Base-by-base conservation (phyloP, 30 jellyfish, hydroid and myxozoan species). In the Chrysaora quinquecirrha region DNA sequence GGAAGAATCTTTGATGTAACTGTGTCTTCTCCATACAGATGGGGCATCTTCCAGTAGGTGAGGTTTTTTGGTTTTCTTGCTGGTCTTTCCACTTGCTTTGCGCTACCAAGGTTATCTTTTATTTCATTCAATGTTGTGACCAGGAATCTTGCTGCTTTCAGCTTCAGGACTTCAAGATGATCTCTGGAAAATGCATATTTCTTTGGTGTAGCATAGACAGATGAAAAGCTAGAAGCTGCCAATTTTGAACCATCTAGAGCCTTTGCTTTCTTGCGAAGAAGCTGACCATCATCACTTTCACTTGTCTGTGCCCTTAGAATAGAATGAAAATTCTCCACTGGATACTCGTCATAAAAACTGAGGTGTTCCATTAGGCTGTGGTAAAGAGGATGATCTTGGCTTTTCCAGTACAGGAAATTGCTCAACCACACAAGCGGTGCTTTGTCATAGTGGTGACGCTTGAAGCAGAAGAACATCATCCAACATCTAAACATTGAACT, bases 1-100 rank as follows among this genome's bases (percentile, higher is more conserved):
- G 85, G 85, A 52, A 74, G 75, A 56, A 50, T 34, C 74, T 74
- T 50, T n/a, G 73, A n/a, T 74, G 85, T n/a, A 6, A 48, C 85
- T 12, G 74, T 23, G 18, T 74, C 74, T 3, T 74, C 85, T 48
- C 74, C 75, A 22, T 48, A 74, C 64, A 74, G 23, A 52, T 56
- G 24, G 29, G 85, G 85, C 32, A 74, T 0, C 63, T 74, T 48
- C 85, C 85, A 73, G 72, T 73, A 46, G 10, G 73, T 38, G 72
- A 73, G 30, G 7, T 54, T 14, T 32, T 73, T 73, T 20, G 20
- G 85, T 48, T 49, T 47, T 24, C 85, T 54, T 49, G 49, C 30
- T 73, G 85, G 73, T 33, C 73, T 24, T 21, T 24, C 19, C 3
- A 73, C 73, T n/a, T 46, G 54, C 29, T 27, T 52, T 1, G 85